Conservation (phyloP, 2,888 invertebrate species). For the Harpalus rubripes region DNA sequence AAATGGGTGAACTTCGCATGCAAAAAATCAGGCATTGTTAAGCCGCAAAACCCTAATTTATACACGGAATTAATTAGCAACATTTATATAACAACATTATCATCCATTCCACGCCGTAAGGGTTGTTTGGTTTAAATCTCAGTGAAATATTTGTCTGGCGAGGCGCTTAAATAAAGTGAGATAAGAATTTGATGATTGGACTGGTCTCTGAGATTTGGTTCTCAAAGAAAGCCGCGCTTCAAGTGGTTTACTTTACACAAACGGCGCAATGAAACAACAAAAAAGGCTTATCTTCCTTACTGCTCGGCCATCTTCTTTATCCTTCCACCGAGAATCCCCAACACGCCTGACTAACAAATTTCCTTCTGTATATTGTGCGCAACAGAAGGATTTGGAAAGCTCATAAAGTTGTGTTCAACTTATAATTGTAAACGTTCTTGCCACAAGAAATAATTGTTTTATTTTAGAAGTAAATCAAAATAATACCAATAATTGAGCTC, state of each 20-base stretch:
- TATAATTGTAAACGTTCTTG: not conserved
- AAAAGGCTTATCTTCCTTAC: slow-evolving; percentile 30
- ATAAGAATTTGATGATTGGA: slow-evolving; percentile 3
- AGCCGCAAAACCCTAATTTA: not conserved
- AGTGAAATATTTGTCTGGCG: not conserved
- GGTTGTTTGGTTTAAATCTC: not conserved
- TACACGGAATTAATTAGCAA: not conserved
- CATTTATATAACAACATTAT: not conserved
- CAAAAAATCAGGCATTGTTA: not conserved
- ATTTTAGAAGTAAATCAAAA: no score
- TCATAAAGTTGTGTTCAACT: not conserved
- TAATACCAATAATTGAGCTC: no score
- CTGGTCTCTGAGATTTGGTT: not conserved
- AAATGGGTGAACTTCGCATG: not conserved
- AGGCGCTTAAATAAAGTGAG: not conserved
- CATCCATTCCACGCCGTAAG: not conserved
- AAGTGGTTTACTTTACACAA: slow-evolving; percentile 46
- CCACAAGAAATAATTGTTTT: no score
- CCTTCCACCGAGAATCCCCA: not conserved
- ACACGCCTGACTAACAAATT: not conserved
- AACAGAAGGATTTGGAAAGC: not conserved
- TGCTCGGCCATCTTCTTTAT: slow-evolving; percentile 1
- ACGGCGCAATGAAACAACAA: slow-evolving; percentile 33
- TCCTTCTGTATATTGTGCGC: not conserved
- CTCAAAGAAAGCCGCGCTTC: slow-evolving; percentile 18